Evolutionary conservation across 2,113 vertebrate species (phyloP).

Genomic region (Scytalopus superciliaris): DNA sequence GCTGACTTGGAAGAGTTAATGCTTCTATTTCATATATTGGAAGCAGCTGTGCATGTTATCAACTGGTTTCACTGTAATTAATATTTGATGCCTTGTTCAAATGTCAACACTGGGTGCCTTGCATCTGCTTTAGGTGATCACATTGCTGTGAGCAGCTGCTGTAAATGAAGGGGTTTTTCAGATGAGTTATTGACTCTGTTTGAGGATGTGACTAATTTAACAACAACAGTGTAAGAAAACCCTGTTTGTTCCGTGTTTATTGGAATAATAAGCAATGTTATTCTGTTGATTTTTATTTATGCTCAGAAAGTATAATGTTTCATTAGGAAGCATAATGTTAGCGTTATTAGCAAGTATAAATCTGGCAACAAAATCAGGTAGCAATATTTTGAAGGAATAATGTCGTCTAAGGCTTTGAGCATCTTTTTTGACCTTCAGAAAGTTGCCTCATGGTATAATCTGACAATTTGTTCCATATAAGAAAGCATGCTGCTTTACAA

Average conservation of each 20-base stretch:
- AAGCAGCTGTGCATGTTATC: neutral
- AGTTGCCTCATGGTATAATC: neutral
- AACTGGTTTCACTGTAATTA: neutral
- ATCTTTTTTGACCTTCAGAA: neutral
- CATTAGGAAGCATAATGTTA: neutral
- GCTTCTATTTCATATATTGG: accelerated
- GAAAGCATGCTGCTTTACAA: neutral
- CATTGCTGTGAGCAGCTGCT: neutral
- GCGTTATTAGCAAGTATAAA: neutral
- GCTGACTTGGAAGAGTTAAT: neutral
- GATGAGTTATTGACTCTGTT: neutral
- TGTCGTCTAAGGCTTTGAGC: neutral
- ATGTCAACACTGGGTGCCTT: neutral
- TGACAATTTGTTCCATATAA: neutral
- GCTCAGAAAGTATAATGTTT: neutral
- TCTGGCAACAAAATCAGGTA: neutral
- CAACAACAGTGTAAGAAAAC: neutral
- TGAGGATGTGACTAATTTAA: neutral
- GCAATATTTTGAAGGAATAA: neutral
- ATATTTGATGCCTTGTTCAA: neutral
- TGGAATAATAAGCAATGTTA: neutral
- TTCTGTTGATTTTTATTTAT: neutral
- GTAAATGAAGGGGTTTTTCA: neutral
- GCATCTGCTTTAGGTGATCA: neutral
- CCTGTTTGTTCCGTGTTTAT: neutral